Evolutionary conservation across 1,140 invertebrate genomes (phyloP).

Genomic region (Sminthurinus signatus): DNA sequence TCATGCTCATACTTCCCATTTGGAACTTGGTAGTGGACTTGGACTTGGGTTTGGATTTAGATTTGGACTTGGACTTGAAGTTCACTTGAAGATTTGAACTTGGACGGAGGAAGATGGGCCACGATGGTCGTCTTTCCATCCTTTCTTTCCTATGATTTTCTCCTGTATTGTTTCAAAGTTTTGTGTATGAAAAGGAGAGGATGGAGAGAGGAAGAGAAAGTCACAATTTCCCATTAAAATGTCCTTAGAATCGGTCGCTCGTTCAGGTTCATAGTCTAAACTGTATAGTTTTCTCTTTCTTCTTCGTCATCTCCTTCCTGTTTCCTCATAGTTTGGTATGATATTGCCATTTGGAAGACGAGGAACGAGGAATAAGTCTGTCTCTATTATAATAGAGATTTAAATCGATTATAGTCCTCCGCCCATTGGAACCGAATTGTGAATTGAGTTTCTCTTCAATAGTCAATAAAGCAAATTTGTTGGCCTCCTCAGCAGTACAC

Average conservation of each 20-base stretch:
- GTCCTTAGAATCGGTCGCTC: not conserved
- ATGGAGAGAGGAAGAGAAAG: not conserved
- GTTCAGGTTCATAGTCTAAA: slow-evolving; percentile 6
- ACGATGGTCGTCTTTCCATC: not conserved
- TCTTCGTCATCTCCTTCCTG: too few species aligned
- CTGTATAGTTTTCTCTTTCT: not conserved
- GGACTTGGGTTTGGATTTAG: too few species aligned
- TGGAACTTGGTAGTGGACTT: too few species aligned
- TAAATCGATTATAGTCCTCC: slow-evolving; percentile 25
- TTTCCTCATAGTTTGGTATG: too few species aligned
- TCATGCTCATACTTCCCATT: too few species aligned
- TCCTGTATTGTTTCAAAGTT: slow-evolving; percentile 15
- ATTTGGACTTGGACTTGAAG: too few species aligned
- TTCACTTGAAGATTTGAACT: too few species aligned
- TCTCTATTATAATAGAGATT: slow-evolving; percentile 25
- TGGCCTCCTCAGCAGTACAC: too few species aligned
- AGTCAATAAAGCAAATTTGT: slow-evolving; percentile 28
- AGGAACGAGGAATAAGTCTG: slow-evolving; percentile 1
- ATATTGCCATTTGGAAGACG: too few species aligned
- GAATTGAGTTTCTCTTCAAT: not conserved
- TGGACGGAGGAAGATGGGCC: too few species aligned
- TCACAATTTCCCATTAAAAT: slow-evolving; percentile 14
- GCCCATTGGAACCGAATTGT: not conserved
- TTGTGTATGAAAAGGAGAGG: not conserved
- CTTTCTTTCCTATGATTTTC: too few species aligned